Conservation (phyloP, 2,797 vertebrate species). For the Oreortyx pictus region DNA sequence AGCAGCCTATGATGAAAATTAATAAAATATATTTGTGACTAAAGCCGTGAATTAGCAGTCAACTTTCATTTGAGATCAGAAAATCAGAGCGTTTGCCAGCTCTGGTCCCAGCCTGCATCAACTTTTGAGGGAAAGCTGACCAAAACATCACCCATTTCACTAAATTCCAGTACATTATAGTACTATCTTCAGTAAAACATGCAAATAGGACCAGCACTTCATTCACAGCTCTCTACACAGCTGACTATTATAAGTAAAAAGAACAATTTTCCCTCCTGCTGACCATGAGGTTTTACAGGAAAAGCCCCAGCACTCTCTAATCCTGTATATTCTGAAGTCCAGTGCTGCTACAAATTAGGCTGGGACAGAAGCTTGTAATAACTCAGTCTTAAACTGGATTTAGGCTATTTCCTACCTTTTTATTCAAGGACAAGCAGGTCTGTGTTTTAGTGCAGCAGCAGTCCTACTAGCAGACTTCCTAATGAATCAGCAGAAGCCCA, state of each 20-base stretch:
- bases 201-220: not conserved
- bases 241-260: not conserved
- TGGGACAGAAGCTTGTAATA: not conserved
- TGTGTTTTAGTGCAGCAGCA: not conserved
- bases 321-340: not conserved
- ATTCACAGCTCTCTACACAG: not conserved
- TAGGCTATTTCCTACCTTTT: not conserved
- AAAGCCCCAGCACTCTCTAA: not conserved
- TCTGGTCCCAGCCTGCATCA: not conserved
- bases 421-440: not conserved
- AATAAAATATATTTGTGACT: fast-evolving
- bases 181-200: not conserved
- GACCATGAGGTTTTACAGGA: not conserved
- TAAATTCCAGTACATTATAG: not conserved
- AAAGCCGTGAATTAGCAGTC: not conserved
- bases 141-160: not conserved
- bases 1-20: not conserved
- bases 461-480: not conserved
- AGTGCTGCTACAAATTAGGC: not conserved
- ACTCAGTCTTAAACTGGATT: not conserved
- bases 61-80: not conserved
- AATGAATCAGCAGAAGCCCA: conserved; percentile 6
- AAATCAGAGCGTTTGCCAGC: not conserved
- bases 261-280: not conserved
- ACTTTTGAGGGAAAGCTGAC: not conserved